Evolutionary conservation across 2,113 vertebrate species (phyloP), one percentile per base, ranked within the genome.

Genomic region (Toxotes jaculatrix): DNA sequence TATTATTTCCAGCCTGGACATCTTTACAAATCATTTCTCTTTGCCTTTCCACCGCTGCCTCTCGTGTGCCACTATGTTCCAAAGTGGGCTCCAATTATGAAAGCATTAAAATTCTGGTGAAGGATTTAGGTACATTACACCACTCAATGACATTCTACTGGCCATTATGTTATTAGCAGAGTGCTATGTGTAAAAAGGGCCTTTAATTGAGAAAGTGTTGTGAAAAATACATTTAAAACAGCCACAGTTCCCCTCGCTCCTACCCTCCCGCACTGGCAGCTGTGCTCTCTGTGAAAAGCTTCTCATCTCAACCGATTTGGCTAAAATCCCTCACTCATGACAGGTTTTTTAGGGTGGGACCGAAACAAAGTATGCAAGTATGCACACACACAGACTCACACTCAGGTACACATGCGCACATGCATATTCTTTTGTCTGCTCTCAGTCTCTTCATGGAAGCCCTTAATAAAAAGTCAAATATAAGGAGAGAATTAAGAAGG

Each of bases 71-170:
- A 85, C 87, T 82, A 84, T 85, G 88, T 88, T 88, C 90, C 88
- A 95, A 94, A 95, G 95, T 95, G 94, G 94, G 83, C 91, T 93
- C 90, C 94, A 95, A 95, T 96, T 96, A 96, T 93, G 90, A 92
- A 92, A 90, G 91, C 95, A 95, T 95, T 95, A 95, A 95, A 95
- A 91, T 89, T 85, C 88, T 84, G 83, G 82, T 87, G 86, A 92
- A 89, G 86, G 93, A 93, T 93, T 96, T 95, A 95, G 95, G 91
- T 95, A 94, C 93, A 94, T 96, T 95, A 96, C 95, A 95, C 93
- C 91, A 93, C 93, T 94, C 93, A 92, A 91, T 95, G 95, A 94
- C 95, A 95, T 95, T 94, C 93, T 93, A 94, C 89, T 93, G 86
- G 86, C 94, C 93, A 95, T 95, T 95, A 95, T 92, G 94, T 93